Conservation (phyloP, 2,797 vertebrate species). For the Amblyopsis hoosieri region DNA sequence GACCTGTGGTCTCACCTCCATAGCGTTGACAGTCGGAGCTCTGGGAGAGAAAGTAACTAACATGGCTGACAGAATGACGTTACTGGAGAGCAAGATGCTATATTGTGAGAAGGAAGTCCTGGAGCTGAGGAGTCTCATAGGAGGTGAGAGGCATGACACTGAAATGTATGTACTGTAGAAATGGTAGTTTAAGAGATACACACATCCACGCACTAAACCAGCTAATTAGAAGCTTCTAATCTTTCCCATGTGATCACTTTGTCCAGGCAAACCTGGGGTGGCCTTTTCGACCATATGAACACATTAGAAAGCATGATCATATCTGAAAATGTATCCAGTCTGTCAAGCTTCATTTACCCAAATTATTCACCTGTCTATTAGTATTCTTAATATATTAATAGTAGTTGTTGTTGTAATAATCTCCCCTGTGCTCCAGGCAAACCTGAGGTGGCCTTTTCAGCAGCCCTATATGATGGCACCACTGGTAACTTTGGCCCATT, state of each 20-base stretch:
- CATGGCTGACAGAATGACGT: slow-evolving; percentile 32
- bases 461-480: slow-evolving; percentile 36
- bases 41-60: slow-evolving; percentile 35
- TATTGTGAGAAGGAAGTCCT: slow-evolving; percentile 35
- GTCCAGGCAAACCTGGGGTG: too few relatives aligned
- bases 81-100: slow-evolving; percentile 40
- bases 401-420: not conserved
- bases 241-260: too few relatives aligned
- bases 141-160: slow-evolving; percentile 25
- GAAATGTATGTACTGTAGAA: too few relatives aligned
- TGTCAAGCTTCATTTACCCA: too few relatives aligned
- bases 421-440: slow-evolving; percentile 2
- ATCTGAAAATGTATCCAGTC: too few relatives aligned
- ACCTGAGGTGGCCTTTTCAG: slow-evolving; percentile 51
- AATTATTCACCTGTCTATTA: too few relatives aligned
- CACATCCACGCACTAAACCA: too few relatives aligned
- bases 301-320: too few relatives aligned
- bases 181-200: too few relatives aligned
- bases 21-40: slow-evolving; percentile 21
- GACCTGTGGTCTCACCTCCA: not conserved
- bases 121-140: slow-evolving; percentile 39
- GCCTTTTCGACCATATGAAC: too few relatives aligned
- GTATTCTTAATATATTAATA: too few relatives aligned
- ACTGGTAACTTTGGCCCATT: slow-evolving; percentile 47
- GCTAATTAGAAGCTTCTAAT: too few relatives aligned